Evolutionary conservation across 2,888 invertebrate genomes (phyloP), one percentile per base, ranked within the genome.

Genomic region (Pteria penguin): DNA sequence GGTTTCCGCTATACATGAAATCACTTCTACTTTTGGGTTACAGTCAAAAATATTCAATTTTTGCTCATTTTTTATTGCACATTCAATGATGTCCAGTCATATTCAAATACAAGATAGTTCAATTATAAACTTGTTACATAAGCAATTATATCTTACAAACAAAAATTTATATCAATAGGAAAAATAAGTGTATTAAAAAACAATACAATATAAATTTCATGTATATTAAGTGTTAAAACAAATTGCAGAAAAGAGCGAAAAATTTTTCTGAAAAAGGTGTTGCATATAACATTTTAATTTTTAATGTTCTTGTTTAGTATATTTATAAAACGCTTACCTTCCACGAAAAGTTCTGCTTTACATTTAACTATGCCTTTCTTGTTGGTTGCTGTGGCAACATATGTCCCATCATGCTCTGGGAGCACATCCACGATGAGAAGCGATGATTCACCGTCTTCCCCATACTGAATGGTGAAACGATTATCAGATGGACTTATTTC

Each of bases 361-460:
- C 87, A 87, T 5, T 77, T 85, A 14, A 86, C 88, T 36, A 84
- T 83, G 55, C 92, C 92, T 61, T 85, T 87, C 27, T 84, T 80
- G 81, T 91, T 92, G 58, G 77, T 84, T 2, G 91, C 92, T 70
- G 87, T 86, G 76, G 90, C 90, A 61, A 83, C 84, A 84, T 91
- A 91, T 27, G 85, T 84, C 72, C 87, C 88, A 78, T 91, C 89
- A 80, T 91, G 89, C 68, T 90, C 90, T n/a, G 89, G 86, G 4
- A 85, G 79, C n/a, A 90, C 86, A 63, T 88, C 84, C 24, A 80
- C 76, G 29, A 91, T 85, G n/a, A 87, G 80, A 74, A 91, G 79
- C 4, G 86, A 84, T 8, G 86, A 83, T 65, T 86, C 87, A 36
- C 83, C 85, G 32, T 84, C 85, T 24, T 84, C 84, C 24, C 79